Base-by-base conservation (phyloP, 1,140 invertebrate genomes). In the Stratiolaelaps scimitus region DNA sequence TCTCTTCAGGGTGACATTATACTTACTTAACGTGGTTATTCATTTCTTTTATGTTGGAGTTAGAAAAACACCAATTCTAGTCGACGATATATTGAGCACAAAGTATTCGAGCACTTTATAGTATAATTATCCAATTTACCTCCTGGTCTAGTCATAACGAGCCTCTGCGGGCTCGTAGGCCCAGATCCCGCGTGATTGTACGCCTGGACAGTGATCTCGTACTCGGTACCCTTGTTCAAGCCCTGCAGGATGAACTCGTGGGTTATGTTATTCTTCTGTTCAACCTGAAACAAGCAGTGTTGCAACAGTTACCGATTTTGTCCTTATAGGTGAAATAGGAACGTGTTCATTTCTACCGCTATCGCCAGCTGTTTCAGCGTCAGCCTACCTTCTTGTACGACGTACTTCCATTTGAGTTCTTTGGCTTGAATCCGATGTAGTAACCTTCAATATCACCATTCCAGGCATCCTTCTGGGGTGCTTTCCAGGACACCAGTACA, bases 401-500 rank as follows among this genome's bases (percentile, higher is more conserved):
- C 67, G 73, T 73, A 43, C 72, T 72, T 6, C 71, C 69, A 1
- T 66, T 68, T 44, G 71, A 71, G 19, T 73, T 72, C 10, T 71
- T 72, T 29, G 71, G 70, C 46, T 74, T 74, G 70, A 76, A 76
- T 1, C 76, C 76, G 20, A 78, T 73, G 65, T 76, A 74, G 67
- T 78, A 77, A 7, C 77, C 76, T n/a, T 72, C 68, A 28, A 77
- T 73, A 43, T 73, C 68, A 0, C 77, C 77, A 67, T 78, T 78
- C 67, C 71, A 71, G 2, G 65, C 45, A 43, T 68, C 64, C 4
- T 67, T 60, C n/a, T 67, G 68, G 13, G 70, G 71, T 71, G 78
- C 77, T 73, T 74, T 72, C 76, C 76, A 78, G n/a, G 72, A 72
- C 28, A 77, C 73, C 65, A 72, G 69, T 2, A 78, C 69, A n/a